Percentiles rank a stretch among this genome's conserved stretches.
These are phyloP conservation scores for Callipepla californica DNA, from an alignment of 2,113 vertebrate genomes.

Conservation along the genomic window DNA sequence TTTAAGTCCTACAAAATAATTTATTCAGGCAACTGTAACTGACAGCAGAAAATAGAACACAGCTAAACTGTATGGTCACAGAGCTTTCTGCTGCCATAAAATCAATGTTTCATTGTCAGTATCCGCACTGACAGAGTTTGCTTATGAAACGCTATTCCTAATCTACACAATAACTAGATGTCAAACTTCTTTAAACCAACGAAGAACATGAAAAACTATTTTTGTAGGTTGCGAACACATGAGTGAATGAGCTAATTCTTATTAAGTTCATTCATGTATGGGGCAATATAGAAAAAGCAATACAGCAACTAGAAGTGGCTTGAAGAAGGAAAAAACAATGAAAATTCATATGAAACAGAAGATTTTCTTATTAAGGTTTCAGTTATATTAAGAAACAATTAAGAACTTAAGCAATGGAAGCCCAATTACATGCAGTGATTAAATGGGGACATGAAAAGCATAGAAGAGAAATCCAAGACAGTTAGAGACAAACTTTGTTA, in stretches of 20 bases:
- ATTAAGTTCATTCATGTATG: neutral
- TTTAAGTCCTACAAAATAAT: neutral
- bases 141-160: neutral
- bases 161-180: neutral
- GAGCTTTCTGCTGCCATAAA: neutral
- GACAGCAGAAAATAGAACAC: neutral
- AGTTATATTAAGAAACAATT: neutral
- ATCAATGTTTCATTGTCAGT: neutral
- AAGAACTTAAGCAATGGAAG: neutral
- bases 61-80: neutral
- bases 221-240: neutral
- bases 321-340: neutral
- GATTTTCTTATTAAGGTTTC: neutral
- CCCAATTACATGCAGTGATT: neutral
- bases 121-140: neutral
- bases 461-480: neutral
- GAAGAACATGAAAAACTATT: neutral
- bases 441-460: neutral
- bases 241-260: neutral
- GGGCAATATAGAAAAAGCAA: neutral
- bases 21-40: neutral
- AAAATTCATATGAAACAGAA: neutral
- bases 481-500: neutral
- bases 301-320: neutral
- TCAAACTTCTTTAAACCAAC: neutral